Evolutionary conservation across 1,140 invertebrate genomes (phyloP).

Genomic region (Aphidius ervi): DNA sequence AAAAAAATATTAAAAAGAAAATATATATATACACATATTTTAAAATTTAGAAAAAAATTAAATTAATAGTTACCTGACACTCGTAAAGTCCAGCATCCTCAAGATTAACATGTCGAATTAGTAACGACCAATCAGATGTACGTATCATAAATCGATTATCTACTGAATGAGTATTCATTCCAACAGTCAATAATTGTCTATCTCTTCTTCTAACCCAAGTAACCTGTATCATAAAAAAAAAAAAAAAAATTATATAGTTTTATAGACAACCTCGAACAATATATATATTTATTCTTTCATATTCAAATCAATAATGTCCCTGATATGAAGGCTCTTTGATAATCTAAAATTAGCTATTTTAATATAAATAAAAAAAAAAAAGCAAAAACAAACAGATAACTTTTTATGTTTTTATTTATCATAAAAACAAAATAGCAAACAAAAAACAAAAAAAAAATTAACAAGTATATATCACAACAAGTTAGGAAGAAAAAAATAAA

Average conservation of each 20-base stretch:
- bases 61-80: slow-evolving; percentile 61
- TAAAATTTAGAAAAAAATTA: background rate
- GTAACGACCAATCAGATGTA: slow-evolving; percentile 71
- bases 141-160: slow-evolving; percentile 76
- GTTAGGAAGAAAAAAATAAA: too few species aligned
- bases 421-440: too few species aligned
- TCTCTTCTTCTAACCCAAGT: slow-evolving; percentile 68
- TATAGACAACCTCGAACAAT: background rate
- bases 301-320: background rate
- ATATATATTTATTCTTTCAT: background rate
- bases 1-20: slow-evolving; percentile 14
- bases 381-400: background rate
- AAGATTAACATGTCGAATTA: slow-evolving; percentile 67
- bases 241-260: background rate
- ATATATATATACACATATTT: slow-evolving; percentile 1
- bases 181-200: slow-evolving; percentile 70
- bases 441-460: too few species aligned
- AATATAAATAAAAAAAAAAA: background rate
- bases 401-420: too few species aligned
- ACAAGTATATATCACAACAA: too few species aligned
- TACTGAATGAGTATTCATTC: slow-evolving; percentile 66
- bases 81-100: slow-evolving; percentile 74
- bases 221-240: slow-evolving; percentile 52
- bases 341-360: background rate
- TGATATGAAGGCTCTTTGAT: background rate